These are phyloP conservation scores for Dendrolimus punctatus DNA, from an alignment of 1,140 invertebrate species.

Conservation along the genomic window DNA sequence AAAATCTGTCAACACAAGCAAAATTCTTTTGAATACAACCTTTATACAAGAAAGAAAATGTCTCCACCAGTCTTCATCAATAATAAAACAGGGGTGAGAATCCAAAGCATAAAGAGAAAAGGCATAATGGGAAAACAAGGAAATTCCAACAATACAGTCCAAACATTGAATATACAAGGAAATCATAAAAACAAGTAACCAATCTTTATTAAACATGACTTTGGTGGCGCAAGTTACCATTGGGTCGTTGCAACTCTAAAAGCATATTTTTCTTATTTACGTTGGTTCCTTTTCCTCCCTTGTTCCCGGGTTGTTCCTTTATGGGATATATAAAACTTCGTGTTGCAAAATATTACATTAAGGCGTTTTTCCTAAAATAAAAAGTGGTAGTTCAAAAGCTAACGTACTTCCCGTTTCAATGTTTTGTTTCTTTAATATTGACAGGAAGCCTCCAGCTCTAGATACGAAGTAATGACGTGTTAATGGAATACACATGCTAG, in stretches of 20 bases:
- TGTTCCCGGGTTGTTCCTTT: slow-evolving; percentile 17
- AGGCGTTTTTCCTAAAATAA: too few relatives aligned
- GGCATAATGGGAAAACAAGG: slow-evolving; percentile 3
- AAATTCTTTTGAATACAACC: too few relatives aligned
- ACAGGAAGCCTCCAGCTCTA: too few relatives aligned
- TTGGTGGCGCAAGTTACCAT: slow-evolving; percentile 12
- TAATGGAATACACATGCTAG: too few relatives aligned
- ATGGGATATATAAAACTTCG: slow-evolving; percentile 17
- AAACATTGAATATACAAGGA: slow-evolving; percentile 7
- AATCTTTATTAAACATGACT: slow-evolving; percentile 32
- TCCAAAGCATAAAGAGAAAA: slow-evolving; percentile 5
- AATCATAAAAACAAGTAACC: slow-evolving; percentile 38
- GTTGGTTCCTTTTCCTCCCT: slow-evolving; percentile 6
- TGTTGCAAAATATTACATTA: slow-evolving; percentile 3
- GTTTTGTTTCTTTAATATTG: too few relatives aligned
- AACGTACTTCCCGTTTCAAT: too few relatives aligned
- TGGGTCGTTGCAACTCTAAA: slow-evolving; percentile 11
- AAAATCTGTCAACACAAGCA: too few relatives aligned
- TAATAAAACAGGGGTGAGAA: too few relatives aligned
- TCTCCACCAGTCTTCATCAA: too few relatives aligned
- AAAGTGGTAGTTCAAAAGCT: too few relatives aligned
- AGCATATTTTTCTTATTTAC: slow-evolving; percentile 28
- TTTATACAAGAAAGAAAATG: too few relatives aligned
- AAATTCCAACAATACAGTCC: slow-evolving; percentile 1
- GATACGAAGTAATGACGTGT: too few relatives aligned